phyloP scores from a whole-genome alignment of 2,113 vertebrate species.

The Leptocoma aspasia region DNA sequence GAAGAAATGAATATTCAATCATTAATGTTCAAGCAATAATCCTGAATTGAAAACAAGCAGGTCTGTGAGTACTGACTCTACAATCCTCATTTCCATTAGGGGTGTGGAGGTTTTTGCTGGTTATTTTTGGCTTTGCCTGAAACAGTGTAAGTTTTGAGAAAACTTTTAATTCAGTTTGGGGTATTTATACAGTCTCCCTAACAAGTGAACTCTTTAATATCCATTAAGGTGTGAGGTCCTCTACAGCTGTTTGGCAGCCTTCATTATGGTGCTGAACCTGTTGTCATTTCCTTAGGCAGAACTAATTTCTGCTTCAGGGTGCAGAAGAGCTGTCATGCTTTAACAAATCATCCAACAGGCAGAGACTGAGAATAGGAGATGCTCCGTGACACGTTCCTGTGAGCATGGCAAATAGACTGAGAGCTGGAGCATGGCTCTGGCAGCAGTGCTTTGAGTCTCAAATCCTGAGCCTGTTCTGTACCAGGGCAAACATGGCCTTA shows the following conservation, averaged over 20 bases:
- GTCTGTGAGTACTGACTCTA: background rate
- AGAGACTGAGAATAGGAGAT: background rate
- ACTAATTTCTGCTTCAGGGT: background rate
- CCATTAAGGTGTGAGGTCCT: background rate
- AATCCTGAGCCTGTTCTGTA: background rate
- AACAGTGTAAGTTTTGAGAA: background rate
- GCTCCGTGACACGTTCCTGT: background rate
- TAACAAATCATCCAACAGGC: background rate
- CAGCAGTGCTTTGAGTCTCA: background rate
- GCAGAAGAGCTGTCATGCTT: background rate
- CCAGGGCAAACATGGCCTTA: background rate
- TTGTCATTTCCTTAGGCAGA: background rate
- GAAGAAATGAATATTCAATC: background rate
- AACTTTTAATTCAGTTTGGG: background rate
- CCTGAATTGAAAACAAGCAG: background rate
- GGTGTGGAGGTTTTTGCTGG: background rate
- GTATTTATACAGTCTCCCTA: background rate
- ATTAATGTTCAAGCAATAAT: background rate
- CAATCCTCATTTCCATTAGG: background rate
- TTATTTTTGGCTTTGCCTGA: slow-evolving; percentile 22
- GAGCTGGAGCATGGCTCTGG: background rate
- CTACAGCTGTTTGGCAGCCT: background rate
- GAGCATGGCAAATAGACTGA: background rate
- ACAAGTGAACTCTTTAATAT: background rate
- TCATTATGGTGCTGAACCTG: background rate